These are phyloP conservation scores for Scleropages formosus DNA, from an alignment of 2,797 vertebrate species.

Conservation along the genomic window DNA sequence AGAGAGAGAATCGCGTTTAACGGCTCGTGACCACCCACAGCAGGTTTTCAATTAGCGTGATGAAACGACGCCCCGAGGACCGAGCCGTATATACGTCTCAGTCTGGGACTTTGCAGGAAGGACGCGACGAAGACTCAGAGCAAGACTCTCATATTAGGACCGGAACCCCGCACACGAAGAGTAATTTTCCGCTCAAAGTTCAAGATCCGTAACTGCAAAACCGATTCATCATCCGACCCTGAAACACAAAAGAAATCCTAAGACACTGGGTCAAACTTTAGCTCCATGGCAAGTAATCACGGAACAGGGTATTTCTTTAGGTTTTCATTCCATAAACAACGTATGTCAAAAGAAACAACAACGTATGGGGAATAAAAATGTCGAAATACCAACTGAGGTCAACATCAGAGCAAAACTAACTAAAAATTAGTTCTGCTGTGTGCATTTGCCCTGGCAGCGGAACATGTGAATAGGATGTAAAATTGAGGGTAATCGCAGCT, in stretches of 20 bases:
- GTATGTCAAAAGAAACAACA: not conserved
- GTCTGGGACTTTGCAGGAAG: not conserved
- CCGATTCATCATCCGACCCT: not conserved
- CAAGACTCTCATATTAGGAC: not conserved
- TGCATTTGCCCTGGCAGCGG: not conserved
- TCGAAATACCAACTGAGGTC: not conserved
- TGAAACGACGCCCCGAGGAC: not conserved
- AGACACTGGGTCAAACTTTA: not conserved
- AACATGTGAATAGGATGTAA: constrained; percentile 12
- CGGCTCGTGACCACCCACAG: constrained; percentile 7
- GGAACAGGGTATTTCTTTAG: not conserved
- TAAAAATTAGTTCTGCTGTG: not conserved
- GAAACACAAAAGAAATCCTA: not conserved
- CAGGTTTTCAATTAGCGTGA: constrained; percentile 28
- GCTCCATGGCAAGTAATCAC: not conserved
- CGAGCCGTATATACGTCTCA: not conserved
- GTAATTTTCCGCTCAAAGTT: constrained; percentile 1
- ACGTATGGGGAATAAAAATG: not conserved
- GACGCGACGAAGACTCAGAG: not conserved
- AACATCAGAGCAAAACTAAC: not conserved
- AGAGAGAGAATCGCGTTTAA: constrained; percentile 13
- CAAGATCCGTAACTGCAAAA: not conserved
- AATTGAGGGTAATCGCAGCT: constrained; percentile 6
- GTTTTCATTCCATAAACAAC: constrained; percentile 6
- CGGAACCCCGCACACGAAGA: not conserved